These are phyloP conservation scores for Orchestia grillus DNA, from an alignment of 1,140 invertebrate genomes.

Conservation along the genomic window DNA sequence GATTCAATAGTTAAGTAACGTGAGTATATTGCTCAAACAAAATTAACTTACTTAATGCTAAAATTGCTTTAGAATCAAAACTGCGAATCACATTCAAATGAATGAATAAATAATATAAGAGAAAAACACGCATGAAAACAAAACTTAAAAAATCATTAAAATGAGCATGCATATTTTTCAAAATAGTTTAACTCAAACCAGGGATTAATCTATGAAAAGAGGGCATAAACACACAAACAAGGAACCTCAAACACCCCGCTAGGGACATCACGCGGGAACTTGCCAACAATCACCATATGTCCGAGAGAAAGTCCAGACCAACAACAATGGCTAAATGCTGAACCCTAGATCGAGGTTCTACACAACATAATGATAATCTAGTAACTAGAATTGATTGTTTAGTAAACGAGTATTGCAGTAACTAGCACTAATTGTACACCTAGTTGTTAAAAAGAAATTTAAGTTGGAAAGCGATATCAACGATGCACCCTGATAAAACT, in stretches of 20 bases:
- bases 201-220: background rate
- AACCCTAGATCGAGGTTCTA: background rate
- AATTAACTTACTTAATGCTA: too few relatives aligned
- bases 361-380: background rate
- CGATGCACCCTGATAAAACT: too few relatives aligned
- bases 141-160: background rate
- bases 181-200: background rate
- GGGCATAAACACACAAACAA: background rate
- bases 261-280: background rate
- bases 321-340: background rate
- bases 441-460: too few relatives aligned
- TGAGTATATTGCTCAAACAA: background rate
- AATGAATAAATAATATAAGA: too few relatives aligned
- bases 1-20: background rate
- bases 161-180: background rate
- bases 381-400: background rate
- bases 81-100: too few relatives aligned
- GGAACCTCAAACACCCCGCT: background rate
- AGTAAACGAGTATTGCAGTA: too few relatives aligned
- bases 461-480: too few relatives aligned
- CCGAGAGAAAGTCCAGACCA: background rate
- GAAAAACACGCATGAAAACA: background rate
- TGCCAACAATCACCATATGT: background rate
- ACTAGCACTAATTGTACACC: too few relatives aligned
- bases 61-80: too few relatives aligned